Evolutionary conservation across 2,797 vertebrate genomes (phyloP).

Genomic region (Pachyuromys duprasi): DNA sequence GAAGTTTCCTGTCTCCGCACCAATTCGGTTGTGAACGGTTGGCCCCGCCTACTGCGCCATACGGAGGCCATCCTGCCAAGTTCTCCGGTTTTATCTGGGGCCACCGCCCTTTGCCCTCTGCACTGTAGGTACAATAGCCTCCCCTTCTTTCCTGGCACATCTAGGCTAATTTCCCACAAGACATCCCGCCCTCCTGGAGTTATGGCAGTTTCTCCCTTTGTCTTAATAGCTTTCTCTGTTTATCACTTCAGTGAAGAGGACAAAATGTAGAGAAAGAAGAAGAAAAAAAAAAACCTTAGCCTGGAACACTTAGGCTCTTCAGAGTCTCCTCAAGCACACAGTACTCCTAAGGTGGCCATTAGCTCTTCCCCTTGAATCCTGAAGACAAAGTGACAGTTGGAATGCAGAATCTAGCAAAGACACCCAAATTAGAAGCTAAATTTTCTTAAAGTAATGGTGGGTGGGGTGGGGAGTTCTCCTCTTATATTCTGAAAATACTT

Average conservation of each 20-base stretch:
- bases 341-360: background rate
- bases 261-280: slow-evolving; percentile 39
- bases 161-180: background rate
- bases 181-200: background rate
- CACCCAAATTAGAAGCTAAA: slow-evolving; percentile 60
- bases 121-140: slow-evolving; percentile 38
- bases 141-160: slow-evolving; percentile 41
- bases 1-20: background rate
- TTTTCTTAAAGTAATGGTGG: slow-evolving; percentile 8
- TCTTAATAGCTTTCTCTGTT: slow-evolving; percentile 9
- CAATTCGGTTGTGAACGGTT: background rate
- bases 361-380: slow-evolving; percentile 24
- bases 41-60: background rate
- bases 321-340: background rate
- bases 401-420: slow-evolving; percentile 54
- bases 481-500: slow-evolving; percentile 18
- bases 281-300: slow-evolving; percentile 41
- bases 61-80: background rate
- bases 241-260: slow-evolving; percentile 13
- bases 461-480: background rate
- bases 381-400: slow-evolving; percentile 44
- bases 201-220: slow-evolving; percentile 39
- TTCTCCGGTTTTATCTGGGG: background rate
- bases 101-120: background rate
- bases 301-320: background rate